A percentile compares a stretch with the other conserved stretches of the same genome.
These are phyloP conservation scores for Heteromormyrus szaboi DNA, from an alignment of 2,797 vertebrate genomes.

Conservation along the genomic window DNA sequence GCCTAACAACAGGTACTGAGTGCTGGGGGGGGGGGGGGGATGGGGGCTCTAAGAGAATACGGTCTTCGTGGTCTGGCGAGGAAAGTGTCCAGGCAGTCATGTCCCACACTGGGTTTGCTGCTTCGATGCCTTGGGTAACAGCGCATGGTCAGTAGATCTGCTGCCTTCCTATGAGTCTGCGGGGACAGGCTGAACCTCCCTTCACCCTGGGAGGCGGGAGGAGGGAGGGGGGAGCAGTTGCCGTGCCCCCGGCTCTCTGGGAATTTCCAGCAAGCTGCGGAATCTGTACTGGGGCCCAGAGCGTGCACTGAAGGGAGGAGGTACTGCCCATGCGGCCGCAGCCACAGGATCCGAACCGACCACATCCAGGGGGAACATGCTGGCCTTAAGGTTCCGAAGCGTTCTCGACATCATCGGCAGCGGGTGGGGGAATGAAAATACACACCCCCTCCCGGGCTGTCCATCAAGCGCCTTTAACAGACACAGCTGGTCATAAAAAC, in stretches of 20 bases:
- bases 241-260: constrained; percentile 32
- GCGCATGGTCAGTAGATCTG: constrained; percentile 24
- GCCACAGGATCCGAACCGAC: constrained; percentile 29
- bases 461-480: constrained; percentile 16
- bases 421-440: background rate
- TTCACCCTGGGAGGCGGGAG: constrained; percentile 21
- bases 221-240: constrained; percentile 27
- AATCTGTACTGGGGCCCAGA: constrained; percentile 38
- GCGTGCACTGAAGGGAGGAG: constrained; percentile 24
- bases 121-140: background rate
- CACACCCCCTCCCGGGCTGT: background rate
- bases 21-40: background rate
- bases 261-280: constrained; percentile 37
- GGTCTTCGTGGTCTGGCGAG: background rate
- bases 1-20: background rate
- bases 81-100: background rate
- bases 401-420: background rate
- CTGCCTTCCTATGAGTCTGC: constrained; percentile 24
- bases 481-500: background rate
- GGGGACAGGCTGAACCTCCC: constrained; percentile 34
- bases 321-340: constrained; percentile 31
- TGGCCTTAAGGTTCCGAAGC: background rate
- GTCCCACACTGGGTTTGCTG: background rate
- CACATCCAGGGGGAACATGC: constrained; percentile 7
- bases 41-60: background rate